These are phyloP conservation scores for Mesoclemmys tuberculata DNA, from an alignment of 2,113 vertebrate species.

Conservation along the genomic window DNA sequence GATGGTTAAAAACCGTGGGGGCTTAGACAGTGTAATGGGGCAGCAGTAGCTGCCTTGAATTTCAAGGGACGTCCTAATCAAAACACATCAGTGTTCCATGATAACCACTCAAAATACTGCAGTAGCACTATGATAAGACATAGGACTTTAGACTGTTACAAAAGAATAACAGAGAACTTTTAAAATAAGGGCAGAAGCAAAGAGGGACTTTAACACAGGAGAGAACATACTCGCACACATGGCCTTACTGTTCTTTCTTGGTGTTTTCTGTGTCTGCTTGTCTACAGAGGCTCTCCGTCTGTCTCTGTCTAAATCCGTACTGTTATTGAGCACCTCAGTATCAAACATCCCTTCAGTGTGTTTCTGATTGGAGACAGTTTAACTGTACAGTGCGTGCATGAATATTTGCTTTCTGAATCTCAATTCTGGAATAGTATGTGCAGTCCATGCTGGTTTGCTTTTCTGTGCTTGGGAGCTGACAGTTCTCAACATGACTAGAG, in stretches of 20 bases:
- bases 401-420: background rate
- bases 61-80: background rate
- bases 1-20: background rate
- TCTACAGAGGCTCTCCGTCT: background rate
- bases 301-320: too few relatives aligned
- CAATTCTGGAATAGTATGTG: background rate
- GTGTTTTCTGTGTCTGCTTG: background rate
- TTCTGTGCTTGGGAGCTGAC: background rate
- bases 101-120: rapidly evolving
- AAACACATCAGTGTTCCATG: background rate
- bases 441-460: background rate
- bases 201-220: background rate
- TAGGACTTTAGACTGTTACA: too few relatives aligned
- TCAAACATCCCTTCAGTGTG: rapidly evolving
- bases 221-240: rapidly evolving
- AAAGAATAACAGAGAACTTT: too few relatives aligned
- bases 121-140: rapidly evolving
- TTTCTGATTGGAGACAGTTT: background rate
- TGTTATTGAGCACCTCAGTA: rapidly evolving
- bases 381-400: background rate
- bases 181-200: background rate
- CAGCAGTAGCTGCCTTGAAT: background rate
- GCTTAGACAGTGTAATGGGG: background rate
- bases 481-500: background rate
- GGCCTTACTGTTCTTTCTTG: background rate